These are phyloP conservation scores for Eciton burchellii DNA, from an alignment of 1,140 invertebrate species.

Conservation along the genomic window DNA sequence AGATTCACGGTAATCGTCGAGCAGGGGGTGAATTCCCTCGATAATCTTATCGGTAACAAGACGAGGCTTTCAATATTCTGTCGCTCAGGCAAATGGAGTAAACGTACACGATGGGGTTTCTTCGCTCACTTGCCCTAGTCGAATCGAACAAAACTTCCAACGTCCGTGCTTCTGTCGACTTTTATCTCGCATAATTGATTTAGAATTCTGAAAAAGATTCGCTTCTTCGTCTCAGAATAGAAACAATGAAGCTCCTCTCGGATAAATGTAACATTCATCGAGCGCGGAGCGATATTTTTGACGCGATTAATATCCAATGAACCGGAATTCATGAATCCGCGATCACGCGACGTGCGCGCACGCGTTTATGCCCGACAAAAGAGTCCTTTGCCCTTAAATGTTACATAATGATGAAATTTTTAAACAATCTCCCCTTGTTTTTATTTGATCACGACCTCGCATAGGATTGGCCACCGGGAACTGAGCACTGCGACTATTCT, in stretches of 20 bases:
- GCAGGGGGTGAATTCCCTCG: too few relatives aligned
- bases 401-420: slow-evolving; percentile 16
- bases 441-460: neutral
- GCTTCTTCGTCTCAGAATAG: neutral
- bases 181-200: neutral
- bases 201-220: neutral
- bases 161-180: neutral
- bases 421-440: neutral
- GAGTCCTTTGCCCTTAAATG: neutral
- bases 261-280: slow-evolving; percentile 11
- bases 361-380: neutral
- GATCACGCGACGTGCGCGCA: neutral
- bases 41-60: neutral
- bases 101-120: slow-evolving; percentile 15
- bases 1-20: slow-evolving; percentile 7
- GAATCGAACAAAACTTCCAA: neutral
- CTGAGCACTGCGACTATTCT: neutral
- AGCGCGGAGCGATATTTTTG: neutral
- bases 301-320: neutral
- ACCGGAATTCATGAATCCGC: neutral
- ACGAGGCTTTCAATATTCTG: slow-evolving; percentile 44
- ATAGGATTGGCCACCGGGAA: neutral
- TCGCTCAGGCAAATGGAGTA: slow-evolving; percentile 27
- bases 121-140: neutral
- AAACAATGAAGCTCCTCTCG: neutral